A percentile compares a stretch with the other conserved stretches of the same genome.
Conservation (phyloP, 2,888 invertebrate species). For the Dexiosoma caninum region DNA sequence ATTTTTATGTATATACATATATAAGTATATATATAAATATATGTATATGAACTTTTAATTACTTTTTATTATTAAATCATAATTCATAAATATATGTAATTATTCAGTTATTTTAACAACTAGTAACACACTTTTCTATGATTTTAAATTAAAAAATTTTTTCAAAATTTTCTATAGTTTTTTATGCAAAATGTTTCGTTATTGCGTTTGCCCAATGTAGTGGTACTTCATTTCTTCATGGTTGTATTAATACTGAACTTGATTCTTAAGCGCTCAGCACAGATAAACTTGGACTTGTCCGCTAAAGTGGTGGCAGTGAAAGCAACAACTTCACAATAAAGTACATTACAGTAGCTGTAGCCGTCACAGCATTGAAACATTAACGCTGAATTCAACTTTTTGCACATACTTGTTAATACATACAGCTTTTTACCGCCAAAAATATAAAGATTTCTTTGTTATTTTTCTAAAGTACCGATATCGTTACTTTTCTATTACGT, state of each 20-base stretch:
- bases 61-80: too few species aligned
- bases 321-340: conserved; percentile 5
- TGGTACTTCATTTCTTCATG: conserved; percentile 32
- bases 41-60: too few species aligned
- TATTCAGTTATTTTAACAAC: too few species aligned
- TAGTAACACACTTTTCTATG: not conserved
- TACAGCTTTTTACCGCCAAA: conserved; percentile 48
- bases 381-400: conserved; percentile 22
- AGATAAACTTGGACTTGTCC: conserved; percentile 62
- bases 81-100: too few species aligned
- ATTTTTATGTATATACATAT: too few species aligned
- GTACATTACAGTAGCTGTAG: not conserved
- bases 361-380: not conserved
- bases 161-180: not conserved
- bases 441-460: not conserved
- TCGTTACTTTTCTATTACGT: not conserved
- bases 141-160: not conserved
- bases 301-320: not conserved
- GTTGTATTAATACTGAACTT: conserved; percentile 59
- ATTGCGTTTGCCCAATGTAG: conserved; percentile 3
- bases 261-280: conserved; percentile 50
- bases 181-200: not conserved
- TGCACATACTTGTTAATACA: too few species aligned
- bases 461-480: not conserved
- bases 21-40: too few species aligned